A percentile compares a stretch with the other conserved stretches of the same genome.
These are phyloP conservation scores for Elaphurus davidianus DNA, from an alignment of 2,113 vertebrate species.

Conservation along the genomic window DNA sequence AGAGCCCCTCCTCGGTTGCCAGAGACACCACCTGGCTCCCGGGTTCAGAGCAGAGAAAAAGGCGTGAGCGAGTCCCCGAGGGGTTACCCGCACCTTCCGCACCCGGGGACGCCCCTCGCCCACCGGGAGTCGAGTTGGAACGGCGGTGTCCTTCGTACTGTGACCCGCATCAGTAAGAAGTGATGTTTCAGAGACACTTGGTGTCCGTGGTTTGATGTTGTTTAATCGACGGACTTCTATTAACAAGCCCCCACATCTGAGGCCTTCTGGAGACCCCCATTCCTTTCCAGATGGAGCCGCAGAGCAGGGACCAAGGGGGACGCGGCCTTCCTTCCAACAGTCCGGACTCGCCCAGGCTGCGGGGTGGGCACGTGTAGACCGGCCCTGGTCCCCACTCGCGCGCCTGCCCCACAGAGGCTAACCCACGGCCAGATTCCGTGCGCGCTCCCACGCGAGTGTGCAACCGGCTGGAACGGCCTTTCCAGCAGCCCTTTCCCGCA, in stretches of 20 bases:
- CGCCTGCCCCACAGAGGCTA: not conserved
- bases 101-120: rapidly evolving
- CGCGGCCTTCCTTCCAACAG: not conserved
- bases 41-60: not conserved
- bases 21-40: not conserved
- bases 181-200: not conserved
- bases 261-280: not conserved
- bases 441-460: too few relatives aligned
- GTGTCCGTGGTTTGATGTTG: not conserved
- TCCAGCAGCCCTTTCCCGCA: not conserved
- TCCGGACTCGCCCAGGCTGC: not conserved
- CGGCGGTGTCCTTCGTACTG: not conserved
- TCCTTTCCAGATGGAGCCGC: not conserved
- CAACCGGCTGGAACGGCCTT: not conserved
- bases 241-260: not conserved
- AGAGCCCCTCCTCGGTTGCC: not conserved
- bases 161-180: not conserved
- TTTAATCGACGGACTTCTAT: not conserved
- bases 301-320: not conserved
- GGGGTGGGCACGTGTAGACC: rapidly evolving
- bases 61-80: not conserved
- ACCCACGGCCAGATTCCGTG: too few relatives aligned
- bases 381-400: not conserved
- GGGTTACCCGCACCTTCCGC: not conserved
- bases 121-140: rapidly evolving